phyloP scores from a whole-genome alignment of 2,888 invertebrate species.

The Eristalinus aeneus region DNA sequence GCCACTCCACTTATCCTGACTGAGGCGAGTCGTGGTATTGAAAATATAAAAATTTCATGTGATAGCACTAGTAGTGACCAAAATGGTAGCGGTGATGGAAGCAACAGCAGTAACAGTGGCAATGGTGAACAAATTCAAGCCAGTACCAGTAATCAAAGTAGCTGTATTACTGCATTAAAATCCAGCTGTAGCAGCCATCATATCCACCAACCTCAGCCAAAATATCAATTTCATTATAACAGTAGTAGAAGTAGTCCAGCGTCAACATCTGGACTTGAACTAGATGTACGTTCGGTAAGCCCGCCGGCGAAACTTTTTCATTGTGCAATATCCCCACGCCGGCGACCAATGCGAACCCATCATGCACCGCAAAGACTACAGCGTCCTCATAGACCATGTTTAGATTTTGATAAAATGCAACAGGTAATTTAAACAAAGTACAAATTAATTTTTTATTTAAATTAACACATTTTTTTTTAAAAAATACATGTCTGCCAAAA shows the following conservation, averaged over 20 bases:
- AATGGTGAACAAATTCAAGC: conserved; percentile 69
- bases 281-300: conserved; percentile 81
- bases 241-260: conserved; percentile 80
- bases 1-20: conserved; percentile 81
- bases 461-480: background rate
- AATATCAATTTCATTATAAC: conserved; percentile 79
- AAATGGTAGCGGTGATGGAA: conserved; percentile 75
- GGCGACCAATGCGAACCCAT: conserved; percentile 84
- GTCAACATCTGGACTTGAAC: conserved; percentile 79
- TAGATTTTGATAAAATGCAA: conserved; percentile 98
- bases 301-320: conserved; percentile 82
- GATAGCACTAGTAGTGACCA: conserved; percentile 81
- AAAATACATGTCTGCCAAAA: background rate
- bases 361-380: conserved; percentile 80
- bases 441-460: background rate
- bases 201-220: conserved; percentile 80
- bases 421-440: conserved; percentile 84
- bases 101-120: conserved; percentile 72
- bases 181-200: conserved; percentile 80
- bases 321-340: conserved; percentile 83
- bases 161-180: conserved; percentile 77
- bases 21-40: conserved; percentile 81
- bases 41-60: conserved; percentile 81
- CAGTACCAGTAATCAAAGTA: conserved; percentile 72
- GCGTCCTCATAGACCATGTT: conserved; percentile 91